phyloP scores from a whole-genome alignment of 2,113 vertebrate species.

The Arenaria interpres region DNA sequence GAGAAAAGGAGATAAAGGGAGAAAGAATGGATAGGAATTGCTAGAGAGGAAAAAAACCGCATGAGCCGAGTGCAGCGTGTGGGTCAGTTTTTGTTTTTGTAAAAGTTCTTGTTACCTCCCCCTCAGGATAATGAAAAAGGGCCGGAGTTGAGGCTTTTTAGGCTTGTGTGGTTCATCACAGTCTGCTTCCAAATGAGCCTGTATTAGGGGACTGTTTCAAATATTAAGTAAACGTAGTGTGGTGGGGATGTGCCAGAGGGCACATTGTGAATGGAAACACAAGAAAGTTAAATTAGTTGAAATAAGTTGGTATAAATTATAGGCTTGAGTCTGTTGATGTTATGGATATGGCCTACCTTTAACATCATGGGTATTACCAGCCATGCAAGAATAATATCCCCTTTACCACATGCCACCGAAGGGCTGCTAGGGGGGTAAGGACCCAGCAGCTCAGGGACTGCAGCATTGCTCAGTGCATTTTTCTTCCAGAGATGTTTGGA shows the following conservation, averaged over 20 bases:
- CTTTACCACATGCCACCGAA: not conserved
- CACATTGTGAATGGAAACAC: not conserved
- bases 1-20: not conserved
- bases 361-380: not conserved
- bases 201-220: not conserved
- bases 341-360: not conserved
- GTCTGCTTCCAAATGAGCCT: not conserved
- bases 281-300: not conserved
- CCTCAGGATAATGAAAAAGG: not conserved
- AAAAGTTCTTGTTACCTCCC: not conserved
- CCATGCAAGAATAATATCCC: not conserved
- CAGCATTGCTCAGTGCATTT: accelerated
- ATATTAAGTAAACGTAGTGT: not conserved
- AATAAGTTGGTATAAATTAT: not conserved
- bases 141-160: not conserved
- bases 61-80: not conserved
- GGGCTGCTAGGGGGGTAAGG: not conserved
- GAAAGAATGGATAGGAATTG: not conserved
- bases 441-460: not conserved
- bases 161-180: not conserved
- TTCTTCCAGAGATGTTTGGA: not conserved
- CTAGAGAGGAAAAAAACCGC: not conserved
- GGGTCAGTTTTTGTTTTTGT: not conserved
- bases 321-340: not conserved
- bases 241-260: not conserved